phyloP scores from a whole-genome alignment of 1,140 invertebrate species.

The Aplysia californica region DNA sequence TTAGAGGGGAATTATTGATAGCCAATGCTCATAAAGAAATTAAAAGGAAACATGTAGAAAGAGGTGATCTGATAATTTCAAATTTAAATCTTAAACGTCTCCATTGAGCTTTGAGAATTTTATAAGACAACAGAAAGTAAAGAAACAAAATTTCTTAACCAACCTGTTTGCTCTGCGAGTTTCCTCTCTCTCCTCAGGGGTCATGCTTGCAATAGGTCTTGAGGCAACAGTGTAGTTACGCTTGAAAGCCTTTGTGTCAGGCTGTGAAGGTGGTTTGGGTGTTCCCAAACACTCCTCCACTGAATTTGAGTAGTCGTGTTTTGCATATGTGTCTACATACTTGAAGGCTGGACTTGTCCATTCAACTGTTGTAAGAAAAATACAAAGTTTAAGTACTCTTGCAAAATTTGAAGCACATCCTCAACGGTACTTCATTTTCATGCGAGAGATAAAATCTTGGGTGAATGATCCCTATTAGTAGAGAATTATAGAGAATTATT shows the following conservation, averaged over 20 bases:
- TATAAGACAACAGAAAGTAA: neutral
- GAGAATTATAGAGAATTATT: too few species aligned
- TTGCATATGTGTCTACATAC: slow-evolving; percentile 56
- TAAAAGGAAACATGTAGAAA: too few species aligned
- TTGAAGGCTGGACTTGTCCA: slow-evolving; percentile 56
- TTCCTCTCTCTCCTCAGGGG: slow-evolving; percentile 44
- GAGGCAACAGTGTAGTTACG: slow-evolving; percentile 17
- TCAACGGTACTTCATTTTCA: too few species aligned
- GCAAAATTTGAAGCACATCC: neutral
- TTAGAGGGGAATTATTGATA: too few species aligned
- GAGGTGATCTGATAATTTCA: too few species aligned
- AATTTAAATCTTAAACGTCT: neutral
- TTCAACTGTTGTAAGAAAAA: slow-evolving; percentile 44
- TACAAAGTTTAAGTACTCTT: neutral
- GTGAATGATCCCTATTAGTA: too few species aligned
- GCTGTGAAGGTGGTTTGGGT: slow-evolving; percentile 39
- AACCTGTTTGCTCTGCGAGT: slow-evolving; percentile 51
- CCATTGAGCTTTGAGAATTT: neutral
- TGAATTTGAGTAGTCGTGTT: slow-evolving; percentile 44
- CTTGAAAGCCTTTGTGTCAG: neutral
- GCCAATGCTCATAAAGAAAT: too few species aligned
- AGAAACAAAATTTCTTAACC: neutral
- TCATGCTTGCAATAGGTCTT: slow-evolving; percentile 25
- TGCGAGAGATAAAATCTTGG: too few species aligned
- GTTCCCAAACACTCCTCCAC: slow-evolving; percentile 47